phyloP scores from a whole-genome alignment of 37 sponge, comb jelly and placozoan genomes.

The Cladorhizidae sp. region DNA sequence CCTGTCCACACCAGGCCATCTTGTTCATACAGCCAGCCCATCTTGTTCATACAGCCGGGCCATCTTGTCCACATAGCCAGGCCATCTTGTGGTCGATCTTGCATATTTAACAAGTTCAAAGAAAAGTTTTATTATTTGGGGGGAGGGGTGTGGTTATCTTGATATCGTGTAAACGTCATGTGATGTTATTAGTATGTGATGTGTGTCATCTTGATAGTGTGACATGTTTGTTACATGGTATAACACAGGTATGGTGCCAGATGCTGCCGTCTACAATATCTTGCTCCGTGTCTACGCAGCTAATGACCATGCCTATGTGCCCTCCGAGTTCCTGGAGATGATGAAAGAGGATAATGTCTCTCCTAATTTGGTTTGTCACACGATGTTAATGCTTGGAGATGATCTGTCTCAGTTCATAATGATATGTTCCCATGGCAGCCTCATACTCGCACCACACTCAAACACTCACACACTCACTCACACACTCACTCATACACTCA shows the following conservation, averaged over 20 bases:
- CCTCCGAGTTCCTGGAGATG: constrained; percentile 39
- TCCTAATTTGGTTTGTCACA: constrained; percentile 31
- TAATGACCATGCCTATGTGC: constrained; percentile 24
- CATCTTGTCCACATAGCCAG: no score
- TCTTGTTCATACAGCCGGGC: no score
- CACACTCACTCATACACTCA: no score
- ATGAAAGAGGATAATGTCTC: constrained; percentile 16
- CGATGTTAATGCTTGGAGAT: no score
- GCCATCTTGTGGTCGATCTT: background rate
- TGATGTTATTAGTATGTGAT: background rate
- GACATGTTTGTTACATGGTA: background rate
- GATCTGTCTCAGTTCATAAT: no score
- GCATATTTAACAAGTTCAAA: background rate
- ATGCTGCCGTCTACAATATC: constrained; percentile 36
- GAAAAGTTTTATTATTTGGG: background rate
- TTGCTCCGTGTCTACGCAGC: constrained; percentile 24
- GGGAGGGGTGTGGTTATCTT: no score
- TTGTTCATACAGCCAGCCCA: no score
- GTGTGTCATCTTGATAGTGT: background rate
- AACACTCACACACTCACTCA: no score
- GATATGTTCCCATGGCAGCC: no score
- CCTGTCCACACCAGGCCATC: no score
- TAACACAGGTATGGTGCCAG: background rate
- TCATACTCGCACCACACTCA: no score
- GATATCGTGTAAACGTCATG: background rate